Conservation (phyloP, 2,113 vertebrate species). For the Barbus barbus region DNA sequence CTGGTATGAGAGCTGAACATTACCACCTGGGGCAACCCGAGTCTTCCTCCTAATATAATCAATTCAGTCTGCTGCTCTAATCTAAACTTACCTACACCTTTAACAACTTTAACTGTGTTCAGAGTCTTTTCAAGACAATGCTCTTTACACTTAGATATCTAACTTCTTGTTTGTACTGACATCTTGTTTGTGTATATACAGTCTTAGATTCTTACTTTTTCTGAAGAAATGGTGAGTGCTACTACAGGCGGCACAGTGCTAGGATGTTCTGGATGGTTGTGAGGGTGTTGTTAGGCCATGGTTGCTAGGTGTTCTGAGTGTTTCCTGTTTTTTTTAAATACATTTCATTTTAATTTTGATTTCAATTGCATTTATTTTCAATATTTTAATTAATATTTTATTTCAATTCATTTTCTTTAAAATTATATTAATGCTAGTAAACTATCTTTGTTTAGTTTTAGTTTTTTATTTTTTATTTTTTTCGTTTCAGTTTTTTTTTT, state of each 20-base stretch:
- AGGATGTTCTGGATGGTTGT: neutral
- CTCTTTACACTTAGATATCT: neutral
- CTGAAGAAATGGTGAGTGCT: neutral
- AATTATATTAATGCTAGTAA: neutral
- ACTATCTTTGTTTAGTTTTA: neutral
- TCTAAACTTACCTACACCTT: slow-evolving; percentile 44
- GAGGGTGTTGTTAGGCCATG: neutral
- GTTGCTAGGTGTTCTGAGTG: neutral
- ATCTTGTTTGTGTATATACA: neutral
- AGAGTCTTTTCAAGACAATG: neutral
- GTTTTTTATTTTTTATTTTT: too few relatives aligned
- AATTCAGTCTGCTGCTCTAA: slow-evolving; percentile 33
- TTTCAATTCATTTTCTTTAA: neutral
- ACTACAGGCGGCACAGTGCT: neutral
- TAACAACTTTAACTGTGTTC: neutral
- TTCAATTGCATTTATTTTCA: neutral
- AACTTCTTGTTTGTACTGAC: neutral
- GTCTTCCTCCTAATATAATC: slow-evolving; percentile 42
- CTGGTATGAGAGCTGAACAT: slow-evolving; percentile 55
- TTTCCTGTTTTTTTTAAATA: neutral
- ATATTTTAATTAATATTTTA: too few relatives aligned
- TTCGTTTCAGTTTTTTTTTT: neutral
- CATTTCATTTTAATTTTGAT: neutral
- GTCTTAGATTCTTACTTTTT: neutral
- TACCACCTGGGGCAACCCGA: slow-evolving; percentile 50